phyloP scores from a whole-genome alignment of 2,113 vertebrate species.

The Motacilla tschutschensis region DNA sequence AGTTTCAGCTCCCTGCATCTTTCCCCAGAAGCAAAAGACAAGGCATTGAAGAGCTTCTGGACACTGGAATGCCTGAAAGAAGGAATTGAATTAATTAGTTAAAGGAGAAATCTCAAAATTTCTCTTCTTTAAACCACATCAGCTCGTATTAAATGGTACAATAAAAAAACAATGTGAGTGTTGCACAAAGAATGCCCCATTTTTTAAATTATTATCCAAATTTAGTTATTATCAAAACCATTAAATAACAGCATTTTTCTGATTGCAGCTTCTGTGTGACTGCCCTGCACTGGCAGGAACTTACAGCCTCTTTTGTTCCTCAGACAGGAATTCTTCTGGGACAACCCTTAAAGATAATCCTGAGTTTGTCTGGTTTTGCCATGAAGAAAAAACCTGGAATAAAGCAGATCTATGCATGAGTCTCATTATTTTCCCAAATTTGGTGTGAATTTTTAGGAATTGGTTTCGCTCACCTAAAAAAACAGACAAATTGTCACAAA shows the following conservation, averaged over 20 bases:
- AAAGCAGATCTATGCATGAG: constrained; percentile 9
- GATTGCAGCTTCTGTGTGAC: neutral
- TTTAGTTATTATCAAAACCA: neutral
- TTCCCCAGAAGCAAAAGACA: constrained; percentile 74
- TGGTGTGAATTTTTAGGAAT: neutral
- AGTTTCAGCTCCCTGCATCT: constrained; percentile 76
- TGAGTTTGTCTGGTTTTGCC: constrained; percentile 78
- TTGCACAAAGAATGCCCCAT: neutral
- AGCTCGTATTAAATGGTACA: neutral
- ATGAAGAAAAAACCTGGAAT: constrained; percentile 84
- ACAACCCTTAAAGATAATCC: constrained; percentile 78
- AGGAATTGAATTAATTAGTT: neutral
- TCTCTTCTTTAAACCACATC: neutral
- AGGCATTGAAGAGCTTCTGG: constrained; percentile 81
- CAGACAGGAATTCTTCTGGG: constrained; percentile 79
- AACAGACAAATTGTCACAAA: neutral
- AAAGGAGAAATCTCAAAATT: neutral
- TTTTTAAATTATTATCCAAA: neutral
- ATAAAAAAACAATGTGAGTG: rapidly evolving
- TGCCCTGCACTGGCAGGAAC: constrained; percentile 20
- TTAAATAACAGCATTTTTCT: neutral
- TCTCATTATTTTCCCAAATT: neutral
- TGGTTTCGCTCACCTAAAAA: neutral
- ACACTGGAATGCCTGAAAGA: constrained; percentile 76
- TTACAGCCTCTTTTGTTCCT: constrained; percentile 86